Percentiles rank a stretch among this genome's conserved stretches.
These are phyloP conservation scores for Corvus hawaiiensis DNA, from an alignment of 2,113 vertebrate genomes.

Conservation along the genomic window DNA sequence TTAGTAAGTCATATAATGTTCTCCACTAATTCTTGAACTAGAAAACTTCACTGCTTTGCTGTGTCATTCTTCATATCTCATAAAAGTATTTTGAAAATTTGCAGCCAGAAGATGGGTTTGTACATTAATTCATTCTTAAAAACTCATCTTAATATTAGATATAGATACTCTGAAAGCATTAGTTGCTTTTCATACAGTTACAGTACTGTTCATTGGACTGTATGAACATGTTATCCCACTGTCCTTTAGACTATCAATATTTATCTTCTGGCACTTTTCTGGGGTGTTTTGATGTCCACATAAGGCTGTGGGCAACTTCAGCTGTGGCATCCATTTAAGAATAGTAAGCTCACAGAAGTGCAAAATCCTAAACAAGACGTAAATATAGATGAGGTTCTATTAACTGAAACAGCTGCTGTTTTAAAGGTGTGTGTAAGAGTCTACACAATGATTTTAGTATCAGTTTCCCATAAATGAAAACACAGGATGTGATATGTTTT, in stretches of 20 bases:
- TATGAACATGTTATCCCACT: not conserved
- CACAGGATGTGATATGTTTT: not conserved
- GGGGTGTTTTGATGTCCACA: not conserved
- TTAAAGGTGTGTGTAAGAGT: not conserved
- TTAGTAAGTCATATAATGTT: not conserved
- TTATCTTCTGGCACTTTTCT: not conserved
- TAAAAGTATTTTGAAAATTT: not conserved
- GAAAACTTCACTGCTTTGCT: not conserved
- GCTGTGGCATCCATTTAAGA: not conserved
- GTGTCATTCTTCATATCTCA: fast-evolving
- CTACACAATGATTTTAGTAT: not conserved
- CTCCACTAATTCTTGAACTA: not conserved
- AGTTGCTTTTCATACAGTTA: not conserved
- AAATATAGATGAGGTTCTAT: not conserved
- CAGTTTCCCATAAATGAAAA: not conserved
- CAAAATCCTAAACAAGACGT: not conserved
- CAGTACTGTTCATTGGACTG: not conserved
- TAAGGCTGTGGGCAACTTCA: not conserved
- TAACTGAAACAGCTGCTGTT: not conserved
- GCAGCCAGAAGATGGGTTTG: not conserved
- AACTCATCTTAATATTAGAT: not conserved
- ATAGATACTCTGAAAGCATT: not conserved
- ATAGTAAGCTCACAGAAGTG: not conserved
- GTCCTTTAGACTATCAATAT: not conserved
- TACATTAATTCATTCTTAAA: not conserved